phyloP scores from a whole-genome alignment of 1,140 invertebrate genomes.

The Zophobas atratus region DNA sequence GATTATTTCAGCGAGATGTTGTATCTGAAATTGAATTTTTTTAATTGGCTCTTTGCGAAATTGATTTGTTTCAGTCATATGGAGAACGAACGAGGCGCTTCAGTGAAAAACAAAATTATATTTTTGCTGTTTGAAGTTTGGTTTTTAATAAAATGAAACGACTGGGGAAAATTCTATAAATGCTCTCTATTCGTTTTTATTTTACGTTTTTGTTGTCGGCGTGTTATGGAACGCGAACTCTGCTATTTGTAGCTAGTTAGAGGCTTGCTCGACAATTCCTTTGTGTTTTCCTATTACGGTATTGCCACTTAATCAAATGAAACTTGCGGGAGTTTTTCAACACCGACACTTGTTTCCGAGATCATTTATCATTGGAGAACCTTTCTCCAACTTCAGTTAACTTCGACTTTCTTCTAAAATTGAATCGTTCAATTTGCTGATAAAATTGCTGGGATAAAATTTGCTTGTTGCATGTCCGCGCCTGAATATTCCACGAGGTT shows the following conservation, averaged over 20 bases:
- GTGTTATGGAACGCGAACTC: no score
- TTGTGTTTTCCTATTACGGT: no score
- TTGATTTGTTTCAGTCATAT: slow-evolving; percentile 12
- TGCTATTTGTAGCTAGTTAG: no score
- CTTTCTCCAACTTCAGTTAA: no score
- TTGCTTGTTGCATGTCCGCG: not conserved
- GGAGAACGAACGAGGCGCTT: not conserved
- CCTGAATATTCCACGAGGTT: not conserved
- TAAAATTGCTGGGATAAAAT: no score
- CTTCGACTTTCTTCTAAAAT: no score
- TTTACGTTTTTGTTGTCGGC: not conserved
- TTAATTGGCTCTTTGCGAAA: slow-evolving; percentile 30
- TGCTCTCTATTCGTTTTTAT: not conserved
- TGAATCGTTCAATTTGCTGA: no score
- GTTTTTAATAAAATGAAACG: not conserved
- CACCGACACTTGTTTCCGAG: no score
- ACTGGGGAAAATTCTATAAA: not conserved
- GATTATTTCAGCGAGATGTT: slow-evolving; percentile 16
- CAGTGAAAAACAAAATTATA: slow-evolving; percentile 25
- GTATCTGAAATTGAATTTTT: slow-evolving; percentile 27
- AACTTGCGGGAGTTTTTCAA: no score
- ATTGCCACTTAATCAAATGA: no score
- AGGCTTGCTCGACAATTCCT: no score
- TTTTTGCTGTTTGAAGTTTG: slow-evolving; percentile 21
- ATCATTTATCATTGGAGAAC: no score